These are phyloP conservation scores for Embiotoca jacksoni DNA, from an alignment of 2,113 vertebrate species.

Conservation along the genomic window DNA sequence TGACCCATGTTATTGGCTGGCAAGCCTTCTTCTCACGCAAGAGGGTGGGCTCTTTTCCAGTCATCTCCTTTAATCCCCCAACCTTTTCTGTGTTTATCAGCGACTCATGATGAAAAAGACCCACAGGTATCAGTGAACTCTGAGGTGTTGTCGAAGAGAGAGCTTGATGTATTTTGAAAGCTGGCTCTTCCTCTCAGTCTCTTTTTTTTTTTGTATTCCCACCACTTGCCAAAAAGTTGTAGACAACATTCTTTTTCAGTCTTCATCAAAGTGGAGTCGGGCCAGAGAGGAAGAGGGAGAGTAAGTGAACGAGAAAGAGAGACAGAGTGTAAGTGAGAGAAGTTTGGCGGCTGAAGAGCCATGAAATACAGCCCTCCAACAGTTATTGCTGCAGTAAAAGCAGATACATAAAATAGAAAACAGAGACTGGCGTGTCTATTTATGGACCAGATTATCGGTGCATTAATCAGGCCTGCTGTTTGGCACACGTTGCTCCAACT, in stretches of 20 bases:
- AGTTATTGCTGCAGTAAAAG: conserved; percentile 85
- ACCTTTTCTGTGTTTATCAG: conserved; percentile 57
- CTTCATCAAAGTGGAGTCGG: conserved; percentile 72
- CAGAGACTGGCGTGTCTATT: conserved; percentile 82
- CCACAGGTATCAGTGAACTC: conserved; percentile 50
- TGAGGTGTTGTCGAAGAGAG: conserved; percentile 43
- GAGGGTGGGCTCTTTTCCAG: conserved; percentile 50
- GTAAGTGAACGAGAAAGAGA: conserved; percentile 40
- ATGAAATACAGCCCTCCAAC: conserved; percentile 80
- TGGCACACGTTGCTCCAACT: conserved; percentile 63
- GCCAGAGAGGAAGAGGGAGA: conserved; percentile 46
- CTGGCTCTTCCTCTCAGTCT: conserved; percentile 56
- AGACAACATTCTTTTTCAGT: conserved; percentile 66
- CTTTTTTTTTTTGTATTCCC: conserved; percentile 53
- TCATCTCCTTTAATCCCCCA: conserved; percentile 48
- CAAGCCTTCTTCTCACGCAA: conserved; percentile 57
- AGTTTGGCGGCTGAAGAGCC: conserved; percentile 74
- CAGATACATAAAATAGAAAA: conserved; percentile 85
- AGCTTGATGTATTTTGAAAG: conserved; percentile 68
- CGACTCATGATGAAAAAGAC: conserved; percentile 53
- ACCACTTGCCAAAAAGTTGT: conserved; percentile 73
- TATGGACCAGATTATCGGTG: conserved; percentile 84
- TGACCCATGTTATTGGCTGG: conserved; percentile 78
- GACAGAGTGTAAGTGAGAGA: conserved; percentile 67
- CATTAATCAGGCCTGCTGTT: conserved; percentile 82